Conservation (phyloP, 2,888 invertebrate genomes). For the Scaptomyza parva region DNA sequence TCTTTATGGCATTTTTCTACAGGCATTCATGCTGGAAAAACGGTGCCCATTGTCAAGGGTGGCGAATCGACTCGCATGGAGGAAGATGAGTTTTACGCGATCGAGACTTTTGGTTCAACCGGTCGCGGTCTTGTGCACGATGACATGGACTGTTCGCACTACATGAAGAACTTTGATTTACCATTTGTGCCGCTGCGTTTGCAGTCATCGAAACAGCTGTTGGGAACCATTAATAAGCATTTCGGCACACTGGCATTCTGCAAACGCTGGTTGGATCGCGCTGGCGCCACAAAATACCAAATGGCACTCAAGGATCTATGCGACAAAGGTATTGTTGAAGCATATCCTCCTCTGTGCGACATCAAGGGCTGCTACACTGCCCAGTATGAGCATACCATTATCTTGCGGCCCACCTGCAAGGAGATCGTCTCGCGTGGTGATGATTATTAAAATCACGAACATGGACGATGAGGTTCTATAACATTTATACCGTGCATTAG, state of each 20-base stretch:
- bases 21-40: constrained; percentile 98
- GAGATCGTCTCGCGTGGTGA: constrained; percentile 98
- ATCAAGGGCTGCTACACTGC: constrained; percentile 99
- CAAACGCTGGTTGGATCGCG: constrained; percentile 98
- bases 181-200: constrained; percentile 96
- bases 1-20: constrained; percentile 1
- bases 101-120: constrained; percentile 99
- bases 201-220: constrained; percentile 95
- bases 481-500: constrained; percentile 42
- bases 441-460: constrained; percentile 88
- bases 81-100: constrained; percentile 99
- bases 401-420: constrained; percentile 98
- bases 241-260: constrained; percentile 99
- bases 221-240: constrained; percentile 97
- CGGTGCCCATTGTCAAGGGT: constrained; percentile 99
- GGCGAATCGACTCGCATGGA: constrained; percentile 99
- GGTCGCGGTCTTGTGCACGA: constrained; percentile 98
- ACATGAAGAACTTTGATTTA: constrained; percentile 99
- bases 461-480: constrained; percentile 13
- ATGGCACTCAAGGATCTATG: constrained; percentile 99
- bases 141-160: constrained; percentile 99
- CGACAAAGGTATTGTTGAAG: constrained; percentile 98
- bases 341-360: constrained; percentile 99
- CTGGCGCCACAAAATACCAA: constrained; percentile 98
- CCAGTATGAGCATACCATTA: constrained; percentile 99